Base-by-base conservation (phyloP, 2,797 vertebrate genomes). In the Paedocypris micromegethes region DNA sequence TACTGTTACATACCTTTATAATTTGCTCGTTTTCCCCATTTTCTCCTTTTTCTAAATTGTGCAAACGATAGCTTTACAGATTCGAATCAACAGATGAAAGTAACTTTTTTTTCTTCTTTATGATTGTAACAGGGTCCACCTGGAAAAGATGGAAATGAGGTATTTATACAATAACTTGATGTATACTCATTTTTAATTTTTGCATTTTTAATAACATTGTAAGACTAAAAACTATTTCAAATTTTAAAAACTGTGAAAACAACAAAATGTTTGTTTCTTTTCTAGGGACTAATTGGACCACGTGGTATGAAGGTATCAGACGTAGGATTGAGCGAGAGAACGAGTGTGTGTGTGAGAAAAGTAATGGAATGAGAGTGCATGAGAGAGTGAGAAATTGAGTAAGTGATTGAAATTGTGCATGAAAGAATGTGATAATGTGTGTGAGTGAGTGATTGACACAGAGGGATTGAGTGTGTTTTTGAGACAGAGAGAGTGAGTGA, bases 221-320 rank as follows among this genome's bases (percentile, higher is more conserved):
- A 9, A 38, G 23, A 23, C 23, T 49, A 9, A 37, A 64, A 68
- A 51, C 2, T 44, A 45, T 58, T 53, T 43, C 23, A 8, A 58
- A 58, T 45, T 37, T 6, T 38, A 7, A 61, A 9, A 41, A 47
- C n/a, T 37, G 9, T 40, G 4, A 47, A 6, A 7, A 6, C 48
- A 6, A n/a, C 40, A 41, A 5, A 4, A 0, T 1, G 9, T 57
- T 2, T 64, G 58, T 53, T 77, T 43, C 37, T 70, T 47, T 74
- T 57, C 81, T 77, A 97, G 94, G 94, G 94, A 74, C 68, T 72
- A 46, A 87, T 84, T 50, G 94, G 94, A 80, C 80, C 82, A 46
- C 86, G 92, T 59, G 94, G 94, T 64, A 87, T 87, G 78, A 89
- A 92, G 87, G 94, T 94, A 64, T 23, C 23, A 23, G 23, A 23